These are phyloP conservation scores for Bostrychus sinensis DNA, from an alignment of 2,113 vertebrate genomes.

Conservation along the genomic window DNA sequence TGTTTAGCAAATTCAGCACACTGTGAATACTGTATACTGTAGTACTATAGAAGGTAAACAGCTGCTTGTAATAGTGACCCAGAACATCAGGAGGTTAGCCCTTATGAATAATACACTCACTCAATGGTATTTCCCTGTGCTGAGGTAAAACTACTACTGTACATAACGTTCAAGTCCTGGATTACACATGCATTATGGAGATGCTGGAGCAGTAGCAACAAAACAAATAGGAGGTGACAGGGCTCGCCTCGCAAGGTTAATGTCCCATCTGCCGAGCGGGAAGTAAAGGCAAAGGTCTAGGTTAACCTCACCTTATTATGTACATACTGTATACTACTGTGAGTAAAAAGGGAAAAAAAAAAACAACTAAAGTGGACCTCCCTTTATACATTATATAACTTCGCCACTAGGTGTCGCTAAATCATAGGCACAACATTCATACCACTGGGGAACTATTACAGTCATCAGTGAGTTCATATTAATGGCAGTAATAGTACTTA, in stretches of 20 bases:
- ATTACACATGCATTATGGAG: conserved; percentile 34
- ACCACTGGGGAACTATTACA: too few relatives aligned
- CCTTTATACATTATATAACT: too few relatives aligned
- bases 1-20: conserved; percentile 14
- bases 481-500: too few relatives aligned
- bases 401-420: too few relatives aligned
- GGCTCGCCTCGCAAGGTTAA: conserved; percentile 4
- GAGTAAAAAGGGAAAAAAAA: not conserved
- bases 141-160: conserved; percentile 22
- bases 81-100: conserved; percentile 49
- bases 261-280: not conserved
- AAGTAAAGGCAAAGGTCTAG: not conserved
- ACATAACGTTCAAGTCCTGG: not conserved
- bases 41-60: conserved; percentile 8
- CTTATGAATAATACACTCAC: conserved; percentile 49
- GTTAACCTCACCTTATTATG: not conserved
- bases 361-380: too few relatives aligned
- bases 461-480: too few relatives aligned
- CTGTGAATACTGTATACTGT: conserved; percentile 14
- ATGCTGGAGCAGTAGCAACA: conserved; percentile 19
- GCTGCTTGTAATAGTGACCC: conserved; percentile 36
- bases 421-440: too few relatives aligned
- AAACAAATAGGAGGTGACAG: conserved; percentile 21
- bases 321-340: not conserved
- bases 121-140: conserved; percentile 24